Evolutionary conservation across 2,888 invertebrate species (phyloP), one percentile per base, ranked within the genome.

Genomic region (Cosmopolites sordidus): DNA sequence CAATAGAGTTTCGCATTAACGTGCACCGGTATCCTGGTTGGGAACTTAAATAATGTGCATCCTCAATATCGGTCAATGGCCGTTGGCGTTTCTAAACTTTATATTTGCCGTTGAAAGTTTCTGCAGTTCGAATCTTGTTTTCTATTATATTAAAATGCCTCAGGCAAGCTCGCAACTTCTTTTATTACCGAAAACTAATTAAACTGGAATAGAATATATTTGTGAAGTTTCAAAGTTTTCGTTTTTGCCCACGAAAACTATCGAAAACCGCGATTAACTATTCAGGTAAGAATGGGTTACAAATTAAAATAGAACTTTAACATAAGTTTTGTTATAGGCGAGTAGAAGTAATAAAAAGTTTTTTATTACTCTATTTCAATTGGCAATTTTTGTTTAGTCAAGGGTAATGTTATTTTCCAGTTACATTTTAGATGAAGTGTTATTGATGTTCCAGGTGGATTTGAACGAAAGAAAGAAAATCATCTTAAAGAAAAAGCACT

Each of bases 111-210:
- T 48, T 43, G 27, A 44, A 55, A 55, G 48, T 51, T 55, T 55
- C 51, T 44, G 40, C 37, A 18, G 37, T 55, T 51, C 41, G 40
- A 52, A 51, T 51, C 45, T 43, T 52, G 48, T 56, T 51, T 56
- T 56, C 56, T 51, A 48, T 51, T 51, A 51, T 52, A 48, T 56
- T 48, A 42, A 48, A 51, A 45, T 44, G 48, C 48, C 42, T 18
- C 9, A 9, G 14, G 45, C 46, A 39, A 38, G 38, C 42, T 45
- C 30, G 16, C 45, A 16, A 43, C 15, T 50, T 38, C 40, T 51
- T 48, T 56, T 42, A 51, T 48, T 48, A 43, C 37, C 12, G 22
- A 15, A 49, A 51, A 55, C 42, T 51, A 55, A 55, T 55, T 55
- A 51, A 54, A 45, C 41, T 38, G 15, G 29, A 45, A 46, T 33